Base-by-base conservation (phyloP, 2,113 vertebrate species). In the Nestor notabilis region DNA sequence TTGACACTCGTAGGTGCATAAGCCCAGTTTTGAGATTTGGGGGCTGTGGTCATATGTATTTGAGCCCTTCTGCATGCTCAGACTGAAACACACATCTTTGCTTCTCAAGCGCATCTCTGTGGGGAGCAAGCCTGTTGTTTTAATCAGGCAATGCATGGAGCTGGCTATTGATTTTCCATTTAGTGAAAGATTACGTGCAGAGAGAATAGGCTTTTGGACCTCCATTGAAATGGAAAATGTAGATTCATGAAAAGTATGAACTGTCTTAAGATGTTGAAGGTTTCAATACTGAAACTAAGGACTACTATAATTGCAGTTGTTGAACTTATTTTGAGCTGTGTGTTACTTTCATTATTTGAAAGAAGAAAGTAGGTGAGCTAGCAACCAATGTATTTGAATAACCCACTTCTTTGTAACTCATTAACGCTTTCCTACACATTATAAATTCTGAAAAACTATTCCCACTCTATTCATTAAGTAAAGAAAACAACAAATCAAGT, bases 31-130 rank as follows among this genome's bases (percentile, higher is more conserved):
- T 27, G 47, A 52, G 50, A 41, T 43, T 4, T 31, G 5, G 16
- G 33, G 13, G 17, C 24, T 74, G 14, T 46, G 24, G 31, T 78
- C 2, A 3, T 27, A 13, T 13, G 4, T 39, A 29, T 41, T 0
- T 0, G 27, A 66, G 33, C 17, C 18, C 3, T 72, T 31, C 17
- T 86, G 11, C 5, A 10, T 20, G 7, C 19, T 56, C 15, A 37
- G 24, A 27, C 7, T 10, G 5, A 46, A 91, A 46, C 17, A 31
- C 8, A 5, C 17, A 63, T 12, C 23, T 72, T 63, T 86, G 58
- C 20, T 60, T 55, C 50, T 89, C 11, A 29, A 29, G 7, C 0
- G 0, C 17, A 5, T 55, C 28, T 81, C 52, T 35, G 14, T 20
- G 16, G 41, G 33, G 53, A 76, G 16, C 9, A 74, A 47, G 9